These are phyloP conservation scores for Torymus auratus DNA, from an alignment of 2,888 invertebrate species.

Conservation along the genomic window DNA sequence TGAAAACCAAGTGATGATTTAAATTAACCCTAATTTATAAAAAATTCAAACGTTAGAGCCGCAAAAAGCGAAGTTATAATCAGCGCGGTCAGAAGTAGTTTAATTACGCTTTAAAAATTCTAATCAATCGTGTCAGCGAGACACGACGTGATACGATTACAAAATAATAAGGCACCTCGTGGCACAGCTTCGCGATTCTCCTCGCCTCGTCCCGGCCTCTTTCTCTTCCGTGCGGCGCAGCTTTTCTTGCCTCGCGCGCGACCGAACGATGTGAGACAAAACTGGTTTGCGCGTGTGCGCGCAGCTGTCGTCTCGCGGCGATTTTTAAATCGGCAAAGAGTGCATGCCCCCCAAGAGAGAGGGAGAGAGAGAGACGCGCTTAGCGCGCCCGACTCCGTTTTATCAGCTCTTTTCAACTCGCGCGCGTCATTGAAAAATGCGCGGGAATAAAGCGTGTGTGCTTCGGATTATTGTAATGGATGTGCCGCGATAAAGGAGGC, in stretches of 20 bases:
- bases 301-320: conserved; percentile 6
- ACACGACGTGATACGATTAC: no score
- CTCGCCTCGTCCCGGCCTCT: conserved; percentile 24
- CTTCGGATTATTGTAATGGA: background rate
- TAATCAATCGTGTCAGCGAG: no score
- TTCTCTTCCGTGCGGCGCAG: conserved; percentile 23
- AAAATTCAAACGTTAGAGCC: no score
- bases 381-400: no score
- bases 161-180: background rate
- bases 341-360: background rate
- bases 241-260: conserved; percentile 19
- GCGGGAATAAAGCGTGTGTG: conserved; percentile 34
- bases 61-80: no score
- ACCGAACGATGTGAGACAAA: background rate
- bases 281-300: conserved; percentile 21
- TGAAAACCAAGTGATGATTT: no score
- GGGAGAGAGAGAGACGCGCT: no score
- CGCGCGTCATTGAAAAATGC: background rate
- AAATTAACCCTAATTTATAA: no score
- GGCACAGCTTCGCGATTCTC: conserved; percentile 1
- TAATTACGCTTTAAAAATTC: no score
- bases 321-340: conserved; percentile 43
- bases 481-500: conserved; percentile 19
- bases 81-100: no score
- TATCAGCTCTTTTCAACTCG: no score